Base-by-base conservation (phyloP, 2,113 vertebrate genomes). In the Coturnix japonica region DNA sequence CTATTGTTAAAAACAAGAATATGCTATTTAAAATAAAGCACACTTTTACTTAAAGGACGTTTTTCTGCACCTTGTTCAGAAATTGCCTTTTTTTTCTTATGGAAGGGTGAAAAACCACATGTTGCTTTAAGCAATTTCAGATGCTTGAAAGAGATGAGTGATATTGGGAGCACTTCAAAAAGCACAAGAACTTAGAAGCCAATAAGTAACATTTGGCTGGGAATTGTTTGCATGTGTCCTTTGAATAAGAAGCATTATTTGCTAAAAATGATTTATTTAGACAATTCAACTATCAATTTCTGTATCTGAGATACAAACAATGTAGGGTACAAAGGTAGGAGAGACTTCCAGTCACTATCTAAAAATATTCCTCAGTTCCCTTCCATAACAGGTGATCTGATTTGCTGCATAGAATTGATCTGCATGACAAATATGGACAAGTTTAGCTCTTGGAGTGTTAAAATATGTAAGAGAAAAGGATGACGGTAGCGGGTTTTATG, bases 111-210 rank as follows among this genome's bases (percentile, higher is more conserved):
- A 82, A 90, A 87, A 69, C 18, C 57, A 83, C 17, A 33, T 73
- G 51, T 64, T 91, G 49, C 85, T 84, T 83, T 90, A 83, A 94
- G 69, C 57, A 41, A 25, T 44, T 94, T 91, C 88, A 88, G 90
- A 57, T 90, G 70, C 53, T 41, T 35, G 51, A 49, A 95, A 89
- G 51, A 78, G 61, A 78, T 64, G 46, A 73, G 28, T 28, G 53
- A 83, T 85, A 53, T 7, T 81, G 26, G 30, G 61, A 81, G 90
- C 30, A 56, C 70, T 87, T 91, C 8, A 74, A 92, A 85, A 87
- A 81, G 25, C 65, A 25, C 28, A 26, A 43, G 39, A 82, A 90
- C n/a, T 56, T 54, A 67, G 30, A 74, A 85, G 33, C 60, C 69
- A 85, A 44, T 83, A 71, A 69, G 53, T 69, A 72, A 49, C n/a